phyloP scores from a whole-genome alignment of 2,888 invertebrate genomes.

The Spicauda simplicius region DNA sequence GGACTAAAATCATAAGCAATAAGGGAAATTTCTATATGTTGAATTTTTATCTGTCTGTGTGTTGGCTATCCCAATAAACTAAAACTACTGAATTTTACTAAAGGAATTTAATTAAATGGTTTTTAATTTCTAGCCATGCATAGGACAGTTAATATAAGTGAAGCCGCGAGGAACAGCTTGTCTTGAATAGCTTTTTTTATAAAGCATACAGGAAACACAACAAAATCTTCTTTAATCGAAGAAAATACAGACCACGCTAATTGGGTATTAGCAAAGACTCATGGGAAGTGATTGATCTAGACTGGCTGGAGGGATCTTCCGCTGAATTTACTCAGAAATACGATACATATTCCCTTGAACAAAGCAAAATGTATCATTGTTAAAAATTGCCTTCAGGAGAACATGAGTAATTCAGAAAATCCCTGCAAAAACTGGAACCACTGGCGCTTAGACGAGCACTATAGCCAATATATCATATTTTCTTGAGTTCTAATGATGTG shows the following conservation, averaged over 20 bases:
- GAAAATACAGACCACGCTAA: constrained; percentile 38
- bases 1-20: too few relatives aligned
- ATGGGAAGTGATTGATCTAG: constrained; percentile 9
- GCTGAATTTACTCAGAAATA: constrained; percentile 1
- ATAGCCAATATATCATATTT: constrained; percentile 69
- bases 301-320: constrained; percentile 2
- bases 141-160: not conserved
- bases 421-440: constrained; percentile 55
- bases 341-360: constrained; percentile 4
- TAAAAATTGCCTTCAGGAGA: constrained; percentile 24
- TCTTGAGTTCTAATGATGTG: constrained; percentile 66
- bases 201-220: constrained; percentile 21
- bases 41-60: too few relatives aligned
- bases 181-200: not conserved
- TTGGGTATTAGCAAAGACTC: constrained; percentile 16
- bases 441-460: constrained; percentile 46
- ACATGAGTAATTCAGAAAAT: constrained; percentile 59
- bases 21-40: too few relatives aligned
- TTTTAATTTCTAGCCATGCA: too few relatives aligned
- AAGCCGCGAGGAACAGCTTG: not conserved
- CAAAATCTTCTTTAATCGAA: constrained; percentile 60
- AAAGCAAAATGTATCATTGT: constrained; percentile 24
- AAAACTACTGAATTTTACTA: too few relatives aligned
- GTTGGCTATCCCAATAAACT: too few relatives aligned
- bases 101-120: too few relatives aligned